Evolutionary conservation across 2,113 vertebrate genomes (phyloP).

Genomic region (Cisticola juncidis): DNA sequence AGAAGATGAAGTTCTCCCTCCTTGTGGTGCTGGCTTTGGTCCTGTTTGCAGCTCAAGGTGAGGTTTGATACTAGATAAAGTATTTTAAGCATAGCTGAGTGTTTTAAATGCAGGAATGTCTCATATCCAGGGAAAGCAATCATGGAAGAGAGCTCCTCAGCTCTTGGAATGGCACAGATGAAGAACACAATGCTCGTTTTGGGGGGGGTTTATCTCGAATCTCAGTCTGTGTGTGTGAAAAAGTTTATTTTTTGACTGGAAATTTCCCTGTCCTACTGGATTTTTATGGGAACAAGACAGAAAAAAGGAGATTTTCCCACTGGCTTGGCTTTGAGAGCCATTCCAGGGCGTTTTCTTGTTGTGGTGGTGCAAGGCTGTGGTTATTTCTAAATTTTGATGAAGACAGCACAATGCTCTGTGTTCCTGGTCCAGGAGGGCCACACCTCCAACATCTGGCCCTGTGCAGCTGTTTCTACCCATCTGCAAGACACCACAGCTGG

Average conservation of each 20-base stretch:
- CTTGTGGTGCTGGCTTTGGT: slow-evolving; percentile 13
- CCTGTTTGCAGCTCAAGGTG: slow-evolving; percentile 20
- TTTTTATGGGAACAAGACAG: background rate
- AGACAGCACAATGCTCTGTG: background rate
- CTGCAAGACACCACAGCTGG: background rate
- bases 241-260: background rate
- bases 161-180: background rate
- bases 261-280: background rate
- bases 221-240: background rate
- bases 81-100: accelerated
- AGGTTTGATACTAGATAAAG: background rate
- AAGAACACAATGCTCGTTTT: accelerated
- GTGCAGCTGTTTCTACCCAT: background rate
- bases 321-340: background rate
- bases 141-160: background rate
- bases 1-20: slow-evolving; percentile 46
- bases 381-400: background rate
- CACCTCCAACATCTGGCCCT: background rate
- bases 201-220: too few species aligned
- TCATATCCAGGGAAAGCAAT: background rate
- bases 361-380: background rate
- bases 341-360: background rate
- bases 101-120: background rate
- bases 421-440: background rate
- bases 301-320: background rate